Evolutionary conservation across 2,113 vertebrate species (phyloP).

Genomic region (Xiphophorus maculatus): DNA sequence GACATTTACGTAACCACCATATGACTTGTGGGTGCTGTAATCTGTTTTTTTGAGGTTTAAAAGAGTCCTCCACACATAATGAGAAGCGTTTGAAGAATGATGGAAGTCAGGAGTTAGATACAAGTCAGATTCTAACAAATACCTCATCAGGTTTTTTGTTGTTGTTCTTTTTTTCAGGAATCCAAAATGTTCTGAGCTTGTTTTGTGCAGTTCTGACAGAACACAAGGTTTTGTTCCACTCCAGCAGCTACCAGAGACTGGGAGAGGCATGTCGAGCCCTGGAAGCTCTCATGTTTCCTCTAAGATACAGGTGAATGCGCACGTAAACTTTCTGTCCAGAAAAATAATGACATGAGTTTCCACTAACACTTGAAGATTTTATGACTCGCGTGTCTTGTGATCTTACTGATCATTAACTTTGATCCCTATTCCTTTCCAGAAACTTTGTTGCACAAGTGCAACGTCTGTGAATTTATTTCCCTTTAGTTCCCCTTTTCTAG

Average conservation of each 20-base stretch:
- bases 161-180: conserved; percentile 82
- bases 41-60: conserved; percentile 23
- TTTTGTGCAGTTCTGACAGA: conserved; percentile 97
- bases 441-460: neutral
- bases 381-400: conserved; percentile 11
- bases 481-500: neutral
- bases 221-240: conserved; percentile 98
- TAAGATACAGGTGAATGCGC: conserved; percentile 94
- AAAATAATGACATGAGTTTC: conserved; percentile 38
- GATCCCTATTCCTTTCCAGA: conserved; percentile 8
- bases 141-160: conserved; percentile 40
- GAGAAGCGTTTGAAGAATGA: conserved; percentile 32
- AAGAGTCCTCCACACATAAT: conserved; percentile 29
- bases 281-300: conserved; percentile 96
- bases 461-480: neutral
- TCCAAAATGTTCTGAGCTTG: conserved; percentile 96
- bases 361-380: conserved; percentile 1
- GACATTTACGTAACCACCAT: conserved; percentile 1
- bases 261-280: conserved; percentile 94
- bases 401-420: conserved; percentile 44
- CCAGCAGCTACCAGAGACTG: conserved; percentile 95
- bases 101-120: conserved; percentile 34
- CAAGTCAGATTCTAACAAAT: conserved; percentile 41
- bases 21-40: conserved; percentile 24
- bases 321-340: conserved; percentile 3